These are phyloP conservation scores for Pocillopora damicornis DNA, from an alignment of 64 coral and sea anemone species.

Conservation along the genomic window DNA sequence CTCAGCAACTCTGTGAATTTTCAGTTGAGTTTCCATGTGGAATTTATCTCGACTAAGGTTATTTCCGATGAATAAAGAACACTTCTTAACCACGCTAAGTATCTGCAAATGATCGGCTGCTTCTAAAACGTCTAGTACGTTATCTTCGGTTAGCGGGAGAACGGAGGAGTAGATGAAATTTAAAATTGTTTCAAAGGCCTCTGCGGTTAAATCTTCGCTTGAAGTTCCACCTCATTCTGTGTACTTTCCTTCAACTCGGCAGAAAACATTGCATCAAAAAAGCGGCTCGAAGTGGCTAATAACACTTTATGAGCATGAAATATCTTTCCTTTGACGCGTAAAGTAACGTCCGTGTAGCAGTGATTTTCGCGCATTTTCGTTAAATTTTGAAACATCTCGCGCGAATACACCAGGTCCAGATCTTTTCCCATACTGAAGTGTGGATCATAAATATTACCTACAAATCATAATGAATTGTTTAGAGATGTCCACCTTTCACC, in stretches of 20 bases:
- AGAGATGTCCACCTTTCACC: too few relatives aligned
- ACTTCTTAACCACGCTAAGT: constrained; percentile 8
- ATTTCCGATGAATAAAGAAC: constrained; percentile 38
- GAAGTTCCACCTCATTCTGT: constrained; percentile 29
- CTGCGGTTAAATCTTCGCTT: not conserved
- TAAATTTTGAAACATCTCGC: constrained; percentile 37
- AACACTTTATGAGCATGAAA: constrained; percentile 47
- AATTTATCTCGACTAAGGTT: constrained; percentile 35
- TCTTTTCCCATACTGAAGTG: not conserved
- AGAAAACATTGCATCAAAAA: constrained; percentile 57
- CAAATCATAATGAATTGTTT: too few relatives aligned
- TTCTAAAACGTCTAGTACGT: constrained; percentile 46
- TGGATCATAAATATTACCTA: too few relatives aligned
- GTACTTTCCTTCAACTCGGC: constrained; percentile 48
- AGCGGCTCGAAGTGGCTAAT: constrained; percentile 35
- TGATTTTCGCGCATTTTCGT: constrained; percentile 21
- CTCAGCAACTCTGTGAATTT: constrained; percentile 39
- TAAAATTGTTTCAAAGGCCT: constrained; percentile 19
- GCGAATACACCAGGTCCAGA: constrained; percentile 1
- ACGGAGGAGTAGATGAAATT: constrained; percentile 43
- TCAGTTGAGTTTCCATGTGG: constrained; percentile 18
- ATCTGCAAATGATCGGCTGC: constrained; percentile 52
- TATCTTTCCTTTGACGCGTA: constrained; percentile 30
- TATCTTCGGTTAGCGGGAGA: constrained; percentile 28
- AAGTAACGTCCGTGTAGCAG: constrained; percentile 29